Evolutionary conservation across 2,888 invertebrate genomes (phyloP), one percentile per base, ranked within the genome.

Genomic region (Hirtodrosophila confusa): DNA sequence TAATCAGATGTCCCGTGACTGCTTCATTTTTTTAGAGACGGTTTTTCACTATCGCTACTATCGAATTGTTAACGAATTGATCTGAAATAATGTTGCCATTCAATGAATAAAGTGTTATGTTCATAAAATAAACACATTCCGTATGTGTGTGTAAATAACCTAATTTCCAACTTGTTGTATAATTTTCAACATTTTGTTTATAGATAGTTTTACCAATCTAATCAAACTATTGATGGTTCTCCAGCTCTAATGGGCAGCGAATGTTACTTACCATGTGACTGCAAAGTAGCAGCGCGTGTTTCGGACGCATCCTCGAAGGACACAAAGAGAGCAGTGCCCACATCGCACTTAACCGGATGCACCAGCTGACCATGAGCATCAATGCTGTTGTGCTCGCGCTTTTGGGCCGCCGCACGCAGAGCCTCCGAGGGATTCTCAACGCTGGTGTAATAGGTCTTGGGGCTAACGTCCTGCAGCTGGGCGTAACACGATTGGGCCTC

Each of bases 371-470:
- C 90, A 5, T 54, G 68, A 9, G 73, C 67, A 47, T 87, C 76
- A 31, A 90, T 66, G 39, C 51, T 80, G 54, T 85, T 88, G 58
- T 75, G 75, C 56, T 89, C 86, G 11, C 92, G 91, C 17, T 83
- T 74, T 6, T 92, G 91, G 0, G 92, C 92, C 5, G 94, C 80
- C 29, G 92, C 91, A 71, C 93, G 92, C 36, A 96, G 79, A 0
- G 93, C 93, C 1, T 91, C 90, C 9, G 94, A 64, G 0, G 95
- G 93, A 63, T 93, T 92, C 43, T 94, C 92, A 0, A 96, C 96
- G 17, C 93, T 93, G 7, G 95, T 93, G 51, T 94, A 90, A 87
- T 95, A 95, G 1, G 93, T 90, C 23, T 91, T 90, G 6, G 90
- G 88, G 56, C 88, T 79, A 3, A 92, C 83, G 37, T 89, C 86